Evolutionary conservation across 2,797 vertebrate species (phyloP).

Genomic region (Crocodylus rhombifer): DNA sequence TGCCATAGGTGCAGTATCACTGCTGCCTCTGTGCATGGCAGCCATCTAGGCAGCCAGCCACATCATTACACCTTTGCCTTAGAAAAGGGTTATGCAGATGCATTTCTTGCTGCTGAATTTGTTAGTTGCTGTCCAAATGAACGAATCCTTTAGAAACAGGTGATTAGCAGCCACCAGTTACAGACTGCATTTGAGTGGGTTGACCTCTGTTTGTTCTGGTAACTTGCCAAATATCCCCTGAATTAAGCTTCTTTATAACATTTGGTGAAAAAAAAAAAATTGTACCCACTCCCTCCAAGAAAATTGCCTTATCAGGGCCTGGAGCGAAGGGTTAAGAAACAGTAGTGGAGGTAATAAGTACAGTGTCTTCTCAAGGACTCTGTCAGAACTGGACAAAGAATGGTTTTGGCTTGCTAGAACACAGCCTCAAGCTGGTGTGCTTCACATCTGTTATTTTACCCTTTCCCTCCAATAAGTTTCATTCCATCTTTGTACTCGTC

Average conservation of each 20-base stretch:
- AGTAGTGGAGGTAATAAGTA: accelerated
- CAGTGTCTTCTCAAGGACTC: background rate
- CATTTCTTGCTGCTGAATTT: too few relatives aligned
- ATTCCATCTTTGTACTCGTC: background rate
- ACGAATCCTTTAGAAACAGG: too few relatives aligned
- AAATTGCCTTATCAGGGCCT: background rate
- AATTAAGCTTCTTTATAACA: background rate
- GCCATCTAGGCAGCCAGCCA: too few relatives aligned
- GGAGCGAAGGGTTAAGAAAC: background rate
- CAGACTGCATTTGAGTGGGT: conserved; percentile 61
- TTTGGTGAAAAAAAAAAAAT: background rate
- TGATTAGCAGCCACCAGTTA: background rate
- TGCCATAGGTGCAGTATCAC: too few relatives aligned
- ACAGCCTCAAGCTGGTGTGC: background rate
- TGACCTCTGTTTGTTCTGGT: background rate
- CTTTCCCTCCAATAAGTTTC: background rate
- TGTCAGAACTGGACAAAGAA: background rate
- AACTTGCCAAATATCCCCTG: conserved; percentile 1
- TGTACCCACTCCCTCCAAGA: background rate
- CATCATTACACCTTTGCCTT: too few relatives aligned
- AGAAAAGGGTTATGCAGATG: too few relatives aligned
- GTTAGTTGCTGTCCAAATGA: too few relatives aligned
- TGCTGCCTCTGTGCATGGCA: too few relatives aligned
- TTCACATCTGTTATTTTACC: background rate
- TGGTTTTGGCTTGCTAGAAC: background rate